These are phyloP conservation scores for Drosophila multiciliata DNA, from an alignment of 2,888 invertebrate species.

Conservation along the genomic window DNA sequence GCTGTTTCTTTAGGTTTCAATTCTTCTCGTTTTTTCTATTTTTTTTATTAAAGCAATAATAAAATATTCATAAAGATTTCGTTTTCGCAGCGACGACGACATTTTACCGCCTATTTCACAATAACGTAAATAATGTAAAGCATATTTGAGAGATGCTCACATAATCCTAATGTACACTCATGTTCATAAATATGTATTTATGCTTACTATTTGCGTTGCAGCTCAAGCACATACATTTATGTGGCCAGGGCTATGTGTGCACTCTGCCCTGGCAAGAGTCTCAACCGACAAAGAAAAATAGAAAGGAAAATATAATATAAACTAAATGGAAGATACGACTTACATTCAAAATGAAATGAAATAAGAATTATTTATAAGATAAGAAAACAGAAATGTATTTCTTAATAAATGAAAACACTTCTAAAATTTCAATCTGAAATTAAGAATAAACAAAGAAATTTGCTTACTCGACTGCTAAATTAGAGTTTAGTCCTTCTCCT, in stretches of 20 bases:
- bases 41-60: constrained; percentile 73
- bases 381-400: too few relatives aligned
- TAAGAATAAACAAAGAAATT: too few relatives aligned
- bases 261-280: neutral
- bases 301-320: neutral
- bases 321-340: neutral
- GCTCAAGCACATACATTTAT: neutral
- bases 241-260: constrained; percentile 3
- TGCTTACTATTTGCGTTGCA: constrained; percentile 10
- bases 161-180: constrained; percentile 4
- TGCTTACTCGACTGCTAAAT: too few relatives aligned
- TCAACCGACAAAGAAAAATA: neutral
- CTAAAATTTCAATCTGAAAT: too few relatives aligned
- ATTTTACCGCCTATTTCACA: constrained; percentile 56
- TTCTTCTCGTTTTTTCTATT: constrained; percentile 2
- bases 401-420: too few relatives aligned
- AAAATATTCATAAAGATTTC: constrained; percentile 82
- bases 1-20: constrained; percentile 16
- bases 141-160: constrained; percentile 22
- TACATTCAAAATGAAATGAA: constrained; percentile 41
- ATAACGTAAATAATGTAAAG: constrained; percentile 44
- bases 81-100: constrained; percentile 60
- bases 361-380: too few relatives aligned
- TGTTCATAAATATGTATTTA: constrained; percentile 6
- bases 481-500: too few relatives aligned